Evolutionary conservation across 1,140 invertebrate genomes (phyloP).

Genomic region (Himalopsyche phryganea): DNA sequence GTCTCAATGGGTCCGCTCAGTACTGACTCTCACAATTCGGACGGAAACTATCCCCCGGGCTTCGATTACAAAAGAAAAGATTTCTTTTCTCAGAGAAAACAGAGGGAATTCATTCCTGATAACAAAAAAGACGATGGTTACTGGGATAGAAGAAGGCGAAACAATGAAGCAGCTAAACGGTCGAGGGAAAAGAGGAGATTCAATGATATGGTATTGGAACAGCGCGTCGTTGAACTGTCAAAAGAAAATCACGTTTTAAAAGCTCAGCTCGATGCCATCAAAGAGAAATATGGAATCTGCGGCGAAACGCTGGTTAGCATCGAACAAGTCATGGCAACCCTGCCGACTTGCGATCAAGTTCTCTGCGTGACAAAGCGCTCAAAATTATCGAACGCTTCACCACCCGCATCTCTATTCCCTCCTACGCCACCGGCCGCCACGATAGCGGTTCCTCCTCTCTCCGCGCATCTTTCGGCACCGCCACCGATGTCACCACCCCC

Average conservation of each 20-base stretch:
- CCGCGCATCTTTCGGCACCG: conserved; percentile 52
- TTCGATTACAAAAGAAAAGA: conserved; percentile 69
- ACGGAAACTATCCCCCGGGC: conserved; percentile 43
- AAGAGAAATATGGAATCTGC: conserved; percentile 89
- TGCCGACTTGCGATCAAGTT: conserved; percentile 79
- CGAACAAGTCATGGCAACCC: conserved; percentile 79
- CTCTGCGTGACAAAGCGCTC: conserved; percentile 76
- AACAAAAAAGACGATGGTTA: conserved; percentile 96
- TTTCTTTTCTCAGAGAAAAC: conserved; percentile 83
- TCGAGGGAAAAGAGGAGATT: conserved; percentile 92
- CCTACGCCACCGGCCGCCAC: conserved; percentile 64
- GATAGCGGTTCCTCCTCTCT: conserved; percentile 64
- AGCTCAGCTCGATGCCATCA: conserved; percentile 87
- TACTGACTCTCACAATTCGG: conserved; percentile 43
- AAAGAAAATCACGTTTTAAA: conserved; percentile 93
- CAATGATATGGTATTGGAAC: conserved; percentile 96
- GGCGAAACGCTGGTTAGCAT: conserved; percentile 81
- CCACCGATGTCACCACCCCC: conserved; percentile 33
- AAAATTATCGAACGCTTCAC: conserved; percentile 55
- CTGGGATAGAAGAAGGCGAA: conserved; percentile 91
- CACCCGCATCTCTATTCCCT: conserved; percentile 55
- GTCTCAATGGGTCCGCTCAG: conserved; percentile 43
- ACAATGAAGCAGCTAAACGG: conserved; percentile 94
- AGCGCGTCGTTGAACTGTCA: conserved; percentile 87
- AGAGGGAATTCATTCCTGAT: conserved; percentile 94